Conservation (phyloP, 1,140 invertebrate species). For the Dinoponera quadriceps region DNA sequence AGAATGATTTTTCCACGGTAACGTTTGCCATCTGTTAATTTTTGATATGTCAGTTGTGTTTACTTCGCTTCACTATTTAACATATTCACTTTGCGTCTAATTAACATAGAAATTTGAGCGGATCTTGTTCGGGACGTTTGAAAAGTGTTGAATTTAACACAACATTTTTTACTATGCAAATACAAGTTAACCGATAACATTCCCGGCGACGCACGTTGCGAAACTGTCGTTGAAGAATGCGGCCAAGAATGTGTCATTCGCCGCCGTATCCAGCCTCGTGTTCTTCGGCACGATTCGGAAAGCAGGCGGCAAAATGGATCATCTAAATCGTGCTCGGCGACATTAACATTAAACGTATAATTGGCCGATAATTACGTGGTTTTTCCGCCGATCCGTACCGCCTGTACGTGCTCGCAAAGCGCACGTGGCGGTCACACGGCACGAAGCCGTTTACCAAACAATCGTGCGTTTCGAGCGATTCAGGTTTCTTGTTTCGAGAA, state of each 20-base stretch:
- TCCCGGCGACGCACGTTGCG: neutral
- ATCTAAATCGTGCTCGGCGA: too few relatives aligned
- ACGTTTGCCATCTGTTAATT: too few relatives aligned
- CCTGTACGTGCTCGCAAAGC: conserved; percentile 11
- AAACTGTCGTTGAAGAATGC: conserved; percentile 42
- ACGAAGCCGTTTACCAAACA: conserved; percentile 48
- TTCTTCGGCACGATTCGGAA: neutral
- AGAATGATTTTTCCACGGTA: too few relatives aligned
- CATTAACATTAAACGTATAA: neutral
- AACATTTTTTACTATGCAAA: too few relatives aligned
- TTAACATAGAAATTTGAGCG: too few relatives aligned
- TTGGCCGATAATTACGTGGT: too few relatives aligned
- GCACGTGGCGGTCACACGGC: conserved; percentile 3
- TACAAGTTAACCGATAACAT: conserved; percentile 23
- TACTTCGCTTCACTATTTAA: too few relatives aligned
- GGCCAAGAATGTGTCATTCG: conserved; percentile 17
- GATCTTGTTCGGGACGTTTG: too few relatives aligned
- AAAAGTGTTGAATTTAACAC: too few relatives aligned
- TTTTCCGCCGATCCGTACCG: neutral
- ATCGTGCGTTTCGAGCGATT: conserved; percentile 19
- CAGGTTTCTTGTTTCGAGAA: conserved; percentile 41
- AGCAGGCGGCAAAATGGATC: too few relatives aligned
- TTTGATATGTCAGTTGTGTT: too few relatives aligned
- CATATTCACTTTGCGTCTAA: too few relatives aligned
- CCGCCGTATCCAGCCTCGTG: conserved; percentile 8